Base-by-base conservation (phyloP, 2,113 vertebrate species). In the Antigone vipio region DNA sequence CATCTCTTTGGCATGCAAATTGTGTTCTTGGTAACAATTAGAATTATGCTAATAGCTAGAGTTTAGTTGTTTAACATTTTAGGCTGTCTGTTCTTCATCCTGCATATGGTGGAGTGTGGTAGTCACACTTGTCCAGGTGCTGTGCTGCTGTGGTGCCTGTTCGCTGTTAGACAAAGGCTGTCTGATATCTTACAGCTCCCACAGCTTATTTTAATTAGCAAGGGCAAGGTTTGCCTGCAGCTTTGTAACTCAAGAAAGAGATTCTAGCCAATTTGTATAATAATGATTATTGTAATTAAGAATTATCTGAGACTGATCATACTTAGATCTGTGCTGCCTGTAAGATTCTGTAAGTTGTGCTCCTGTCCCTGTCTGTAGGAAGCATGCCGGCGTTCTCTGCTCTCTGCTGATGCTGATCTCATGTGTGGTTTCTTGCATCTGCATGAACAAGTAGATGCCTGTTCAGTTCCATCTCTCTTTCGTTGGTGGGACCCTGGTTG, bases 1-100 rank as follows among this genome's bases (percentile, higher is more conserved):
- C 9, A 19, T 58, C 16, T 53, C 88, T 86, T 34, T 78, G 56
- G 27, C 64, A 49, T 71, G 55, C 38, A 42, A 63, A n/a, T 13
- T 67, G 11, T 50, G 47, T 75, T 90, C 56, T 67, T 72, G 62
- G 13, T 42, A 29, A 42, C n/a, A 71, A 16, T 52, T 64, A 74
- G 44, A 90, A 67, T 59, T 62, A 47, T 26, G 12, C 35, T 52
- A 38, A 38, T 45, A 56, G 22, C n/a, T 27, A 35, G 56, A 88
- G n/a, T 88, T 94, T 82, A 88, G n/a, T 58, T 85, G 24, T 87
- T 59, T 38, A 47, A 42, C 24, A 9, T 72, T 79, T 92, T 68
- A 44, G 27, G 22, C 38, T 90, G 58, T 32, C 19, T 19, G 0
- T 89, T 93, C 35, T 38, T 74, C 23, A 40, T 10, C 30, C 15